Conservation (phyloP, 1,140 invertebrate genomes). For the Drosophila arawakana region DNA sequence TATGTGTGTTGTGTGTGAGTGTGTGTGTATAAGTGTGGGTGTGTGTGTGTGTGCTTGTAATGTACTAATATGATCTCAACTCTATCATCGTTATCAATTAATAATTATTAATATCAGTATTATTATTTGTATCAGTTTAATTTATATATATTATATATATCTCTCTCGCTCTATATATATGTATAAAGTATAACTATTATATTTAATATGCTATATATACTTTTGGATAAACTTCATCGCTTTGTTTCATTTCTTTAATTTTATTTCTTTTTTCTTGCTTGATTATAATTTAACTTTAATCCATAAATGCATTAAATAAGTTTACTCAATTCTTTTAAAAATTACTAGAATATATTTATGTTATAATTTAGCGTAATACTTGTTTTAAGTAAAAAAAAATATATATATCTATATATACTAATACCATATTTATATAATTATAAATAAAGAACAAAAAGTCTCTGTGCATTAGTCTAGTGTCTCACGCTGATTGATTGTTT, state of each 20-base stretch:
- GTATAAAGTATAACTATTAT: conserved; percentile 41
- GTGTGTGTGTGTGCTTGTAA: conserved; percentile 20
- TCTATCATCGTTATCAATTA: conserved; percentile 31
- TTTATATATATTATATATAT: not conserved
- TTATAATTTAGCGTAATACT: conserved; percentile 45
- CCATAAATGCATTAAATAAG: conserved; percentile 37
- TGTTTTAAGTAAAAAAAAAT: conserved; percentile 31
- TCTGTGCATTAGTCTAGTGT: conserved; percentile 57
- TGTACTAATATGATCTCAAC: conserved; percentile 47
- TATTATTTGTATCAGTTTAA: conserved; percentile 15
- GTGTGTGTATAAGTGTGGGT: not conserved
- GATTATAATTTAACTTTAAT: conserved; percentile 27
- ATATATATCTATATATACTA: conserved; percentile 32
- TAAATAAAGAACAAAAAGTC: conserved; percentile 52
- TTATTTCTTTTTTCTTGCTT: no score
- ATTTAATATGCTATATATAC: conserved; percentile 23
- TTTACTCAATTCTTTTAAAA: conserved; percentile 28
- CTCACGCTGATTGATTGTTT: conserved; percentile 40
- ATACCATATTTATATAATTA: conserved; percentile 39
- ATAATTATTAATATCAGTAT: conserved; percentile 26
- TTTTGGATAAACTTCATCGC: conserved; percentile 41
- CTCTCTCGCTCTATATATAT: conserved; percentile 27
- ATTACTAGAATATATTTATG: conserved; percentile 38
- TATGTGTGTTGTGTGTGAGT: not conserved
- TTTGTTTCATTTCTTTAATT: conserved; percentile 25